Base-by-base conservation (phyloP, 2,113 vertebrate genomes). In the Holacanthus passer region DNA sequence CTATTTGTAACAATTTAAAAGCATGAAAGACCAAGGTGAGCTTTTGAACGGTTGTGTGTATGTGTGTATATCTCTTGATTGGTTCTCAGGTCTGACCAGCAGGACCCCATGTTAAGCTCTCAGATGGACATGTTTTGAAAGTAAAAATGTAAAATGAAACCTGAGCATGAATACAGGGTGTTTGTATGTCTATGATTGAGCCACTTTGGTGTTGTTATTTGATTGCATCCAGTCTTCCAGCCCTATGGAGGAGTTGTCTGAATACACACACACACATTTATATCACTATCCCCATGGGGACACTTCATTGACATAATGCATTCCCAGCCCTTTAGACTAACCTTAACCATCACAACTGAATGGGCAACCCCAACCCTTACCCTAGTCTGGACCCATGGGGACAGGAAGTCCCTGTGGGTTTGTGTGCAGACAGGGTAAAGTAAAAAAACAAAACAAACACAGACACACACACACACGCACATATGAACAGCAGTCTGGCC, bases 181-280 rank as follows among this genome's bases (percentile, higher is more conserved):
- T 58, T 6, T 50, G 41, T 41, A 56, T 58, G 17, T 68, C 20
- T 60, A 8, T 62, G 64, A 41, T 52, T 77, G 4, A 41, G 0
- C 5, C 58, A 55, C 32, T 81, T 84, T 66, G 14, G 37, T 58
- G 20, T 55, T 59, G 19, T 74, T 81, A 41, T 79, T 50, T 72
- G 66, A 83, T 74, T 73, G 58, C 52, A 68, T 81, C 41, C 50
- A 69, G 19, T 84, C 19, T 50, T 79, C 35, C 29, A 71, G 19
- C 10, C 35, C 70, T 55, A 41, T 8, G 43, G 47, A 45, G 59
- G 27, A 45, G 41, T 24, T 55, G 47, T 29, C 31, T 68, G 35
- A 59, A 66, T 9, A 69, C 45, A 50, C 50, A 31, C 24, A 31
- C 69, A 62, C 31, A 31, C 59, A 64, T 20, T 20, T n/a, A n/a